Evolutionary conservation across 2,888 invertebrate species (phyloP), one percentile per base, ranked within the genome.

Genomic region (Blastobasis adustella): DNA sequence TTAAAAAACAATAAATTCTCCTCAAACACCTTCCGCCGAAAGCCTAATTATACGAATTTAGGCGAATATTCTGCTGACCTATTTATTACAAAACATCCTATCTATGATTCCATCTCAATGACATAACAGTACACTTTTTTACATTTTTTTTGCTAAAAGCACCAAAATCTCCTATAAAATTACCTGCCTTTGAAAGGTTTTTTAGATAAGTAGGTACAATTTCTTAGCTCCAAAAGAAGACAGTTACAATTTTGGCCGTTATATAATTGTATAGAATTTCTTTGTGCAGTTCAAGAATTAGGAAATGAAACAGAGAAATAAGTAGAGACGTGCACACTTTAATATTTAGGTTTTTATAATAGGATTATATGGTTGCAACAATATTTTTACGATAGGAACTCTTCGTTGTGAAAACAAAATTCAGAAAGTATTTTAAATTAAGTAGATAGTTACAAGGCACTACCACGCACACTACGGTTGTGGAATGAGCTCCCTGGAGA

Each of bases 201-300:
- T 72, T 69, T 71, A 73, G 63, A 72, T 71, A 73, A 71, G 71
- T 69, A 66, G 76, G 73, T 69, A 72, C 77, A 74, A 79, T 81
- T 82, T 78, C 78, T 80, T 23, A 23, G 23, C 23, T 23, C 23
- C 23, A 1, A 23, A 23, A 73, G 74, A 71, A 79, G 82, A 88
- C 86, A 83, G 87, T 88, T 88, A 88, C 85, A 79, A 82, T 87
- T 84, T 86, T 62, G 84, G 83, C 87, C 87, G 88, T 88, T 88
- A 87, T 23, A 23, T 88, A 87, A 88, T 88, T 88, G 85, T 87
- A 87, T 86, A 87, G 82, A 82, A 86, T 83, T 86, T 80, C 78
- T 77, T 83, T 86, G 79, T 80, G 71, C 68, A 67, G 64, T 67
- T 56, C 59, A 65, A 68, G 71, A 72, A 75, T 67, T 60, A 66